phyloP scores from a whole-genome alignment of 2,797 vertebrate species.

The Petrocephalus sullivani region DNA sequence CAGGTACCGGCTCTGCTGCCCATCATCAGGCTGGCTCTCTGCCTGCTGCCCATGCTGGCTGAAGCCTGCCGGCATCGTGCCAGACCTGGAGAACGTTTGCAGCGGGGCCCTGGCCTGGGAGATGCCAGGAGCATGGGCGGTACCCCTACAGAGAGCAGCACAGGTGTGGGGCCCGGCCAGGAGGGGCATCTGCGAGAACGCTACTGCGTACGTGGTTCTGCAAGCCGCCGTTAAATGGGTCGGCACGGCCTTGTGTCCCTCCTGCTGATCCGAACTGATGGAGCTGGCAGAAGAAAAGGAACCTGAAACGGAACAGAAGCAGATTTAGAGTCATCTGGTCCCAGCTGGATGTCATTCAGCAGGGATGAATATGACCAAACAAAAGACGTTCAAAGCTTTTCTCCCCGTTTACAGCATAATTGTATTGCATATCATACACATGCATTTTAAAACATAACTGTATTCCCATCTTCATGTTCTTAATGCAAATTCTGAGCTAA shows the following conservation, averaged over 20 bases:
- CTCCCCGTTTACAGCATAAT: neutral
- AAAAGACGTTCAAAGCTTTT: neutral
- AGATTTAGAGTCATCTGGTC: neutral
- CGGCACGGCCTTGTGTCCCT: constrained; percentile 47
- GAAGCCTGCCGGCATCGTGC: constrained; percentile 49
- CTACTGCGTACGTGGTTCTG: constrained; percentile 51
- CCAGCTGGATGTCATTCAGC: neutral
- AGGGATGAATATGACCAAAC: neutral
- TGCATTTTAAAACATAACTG: neutral
- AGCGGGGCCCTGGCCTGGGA: constrained; percentile 46
- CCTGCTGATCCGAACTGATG: constrained; percentile 42
- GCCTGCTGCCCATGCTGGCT: constrained; percentile 35
- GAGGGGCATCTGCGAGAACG: constrained; percentile 50
- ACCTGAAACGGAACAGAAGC: constrained; percentile 44
- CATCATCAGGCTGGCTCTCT: constrained; percentile 39
- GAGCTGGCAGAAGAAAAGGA: constrained; percentile 40
- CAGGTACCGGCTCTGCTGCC: constrained; percentile 37
- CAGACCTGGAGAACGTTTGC: constrained; percentile 53
- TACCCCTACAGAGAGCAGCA: constrained; percentile 50
- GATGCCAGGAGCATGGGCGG: constrained; percentile 44
- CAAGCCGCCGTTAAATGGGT: constrained; percentile 46
- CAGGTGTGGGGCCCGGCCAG: constrained; percentile 49
- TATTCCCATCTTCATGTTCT: neutral
- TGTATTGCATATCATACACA: neutral
- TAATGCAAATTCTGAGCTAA: neutral